Percentiles rank a stretch among this genome's conserved stretches.
These are phyloP conservation scores for Recurvirostra avosetta DNA, from an alignment of 2,113 vertebrate genomes.

Conservation along the genomic window DNA sequence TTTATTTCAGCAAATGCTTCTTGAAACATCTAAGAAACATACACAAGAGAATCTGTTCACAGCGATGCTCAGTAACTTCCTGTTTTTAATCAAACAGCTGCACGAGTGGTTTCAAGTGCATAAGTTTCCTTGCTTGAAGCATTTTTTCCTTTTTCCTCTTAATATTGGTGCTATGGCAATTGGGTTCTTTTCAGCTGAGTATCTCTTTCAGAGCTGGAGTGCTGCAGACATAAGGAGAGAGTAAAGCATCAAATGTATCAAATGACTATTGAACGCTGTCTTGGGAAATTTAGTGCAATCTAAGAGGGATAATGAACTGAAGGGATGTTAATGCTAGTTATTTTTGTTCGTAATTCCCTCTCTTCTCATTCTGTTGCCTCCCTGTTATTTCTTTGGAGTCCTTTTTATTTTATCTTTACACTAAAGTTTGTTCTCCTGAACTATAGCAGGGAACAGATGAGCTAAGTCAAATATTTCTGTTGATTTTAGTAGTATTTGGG, in stretches of 20 bases:
- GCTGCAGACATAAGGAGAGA: neutral
- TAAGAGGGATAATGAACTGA: neutral
- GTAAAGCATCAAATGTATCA: neutral
- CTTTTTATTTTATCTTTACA: slow-evolving; percentile 46
- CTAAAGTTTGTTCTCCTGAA: neutral
- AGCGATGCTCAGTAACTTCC: neutral
- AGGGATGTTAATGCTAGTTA: neutral
- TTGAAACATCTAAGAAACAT: neutral
- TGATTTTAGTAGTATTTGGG: neutral
- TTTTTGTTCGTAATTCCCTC: neutral
- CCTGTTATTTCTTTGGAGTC: neutral
- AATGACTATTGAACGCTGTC: neutral
- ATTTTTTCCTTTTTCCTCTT: slow-evolving; percentile 11
- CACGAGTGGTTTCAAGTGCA: neutral
- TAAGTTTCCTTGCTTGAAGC: slow-evolving; percentile 12
- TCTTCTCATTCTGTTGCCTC: neutral
- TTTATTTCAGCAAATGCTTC: neutral
- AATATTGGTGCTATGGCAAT: neutral
- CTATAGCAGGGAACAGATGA: neutral
- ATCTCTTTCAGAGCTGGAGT: slow-evolving; percentile 14
- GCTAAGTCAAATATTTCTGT: neutral
- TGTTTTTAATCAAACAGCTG: neutral
- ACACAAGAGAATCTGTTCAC: neutral
- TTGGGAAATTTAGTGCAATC: neutral
- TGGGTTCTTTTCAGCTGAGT: neutral